Percentiles rank a stretch among this genome's conserved stretches.
Evolutionary conservation across 2,113 vertebrate genomes (phyloP).

Genomic region (Butorides virescens): DNA sequence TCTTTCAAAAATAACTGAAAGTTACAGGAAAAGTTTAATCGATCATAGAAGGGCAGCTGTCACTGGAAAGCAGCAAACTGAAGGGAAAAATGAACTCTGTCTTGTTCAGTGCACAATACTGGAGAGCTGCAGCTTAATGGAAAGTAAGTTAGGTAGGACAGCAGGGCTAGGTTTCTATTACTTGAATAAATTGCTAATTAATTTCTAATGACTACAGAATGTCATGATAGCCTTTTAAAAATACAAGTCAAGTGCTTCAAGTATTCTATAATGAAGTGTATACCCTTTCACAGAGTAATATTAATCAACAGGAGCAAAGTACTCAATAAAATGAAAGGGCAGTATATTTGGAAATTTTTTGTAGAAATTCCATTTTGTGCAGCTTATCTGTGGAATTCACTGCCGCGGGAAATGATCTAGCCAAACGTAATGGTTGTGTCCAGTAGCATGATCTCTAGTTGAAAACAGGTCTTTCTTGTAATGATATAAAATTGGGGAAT

Average conservation of each 20-base stretch:
- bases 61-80: neutral
- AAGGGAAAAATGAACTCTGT: neutral
- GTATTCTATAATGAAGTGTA: neutral
- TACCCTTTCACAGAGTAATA: neutral
- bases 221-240: neutral
- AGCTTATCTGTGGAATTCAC: neutral
- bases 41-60: neutral
- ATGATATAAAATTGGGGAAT: neutral
- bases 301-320: neutral
- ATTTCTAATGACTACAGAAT: neutral
- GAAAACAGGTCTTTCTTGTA: neutral
- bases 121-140: neutral
- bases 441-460: neutral
- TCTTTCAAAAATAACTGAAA: neutral
- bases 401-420: neutral
- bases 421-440: neutral
- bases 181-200: neutral
- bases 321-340: neutral
- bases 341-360: neutral
- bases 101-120: neutral
- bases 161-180: neutral
- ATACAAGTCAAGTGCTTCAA: neutral
- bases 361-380: neutral
- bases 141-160: neutral
- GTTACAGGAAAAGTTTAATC: neutral